Conservation (phyloP, 2,888 invertebrate genomes). For the Perizoma affinitatum region DNA sequence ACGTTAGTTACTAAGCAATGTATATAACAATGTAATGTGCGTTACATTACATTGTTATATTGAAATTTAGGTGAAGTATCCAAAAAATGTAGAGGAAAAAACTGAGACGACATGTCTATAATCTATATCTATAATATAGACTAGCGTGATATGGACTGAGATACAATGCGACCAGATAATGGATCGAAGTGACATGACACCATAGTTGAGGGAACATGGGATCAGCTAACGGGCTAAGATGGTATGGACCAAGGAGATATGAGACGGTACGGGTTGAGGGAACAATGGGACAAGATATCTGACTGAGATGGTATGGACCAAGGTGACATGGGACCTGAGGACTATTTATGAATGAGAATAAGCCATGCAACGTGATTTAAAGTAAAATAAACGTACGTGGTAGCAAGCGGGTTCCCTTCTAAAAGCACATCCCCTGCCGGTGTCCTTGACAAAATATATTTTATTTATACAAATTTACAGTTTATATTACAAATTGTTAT, state of each 20-base stretch:
- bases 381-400: constrained; percentile 62
- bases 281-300: background rate
- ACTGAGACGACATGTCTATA: no score
- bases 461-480: constrained; percentile 24
- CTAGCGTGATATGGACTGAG: no score
- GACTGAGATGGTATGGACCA: background rate
- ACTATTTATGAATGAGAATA: background rate
- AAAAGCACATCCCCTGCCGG: constrained; percentile 80
- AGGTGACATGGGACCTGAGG: background rate
- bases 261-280: background rate
- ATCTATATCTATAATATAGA: no score
- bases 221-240: no score
- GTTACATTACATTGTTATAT: no score
- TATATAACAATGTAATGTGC: no score
- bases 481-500: background rate
- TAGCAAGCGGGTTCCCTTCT: constrained; percentile 67
- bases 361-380: constrained; percentile 32
- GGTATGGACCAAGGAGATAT: background rate
- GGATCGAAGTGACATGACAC: no score
- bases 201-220: no score
- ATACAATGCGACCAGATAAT: no score
- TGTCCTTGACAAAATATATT: constrained; percentile 59
- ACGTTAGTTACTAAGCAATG: no score
- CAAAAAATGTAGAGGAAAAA: no score
- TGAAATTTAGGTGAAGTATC: no score